Percentiles rank a stretch among this genome's conserved stretches.
Conservation (phyloP, 2,888 invertebrate genomes). For the Tetragonula carbonaria region DNA sequence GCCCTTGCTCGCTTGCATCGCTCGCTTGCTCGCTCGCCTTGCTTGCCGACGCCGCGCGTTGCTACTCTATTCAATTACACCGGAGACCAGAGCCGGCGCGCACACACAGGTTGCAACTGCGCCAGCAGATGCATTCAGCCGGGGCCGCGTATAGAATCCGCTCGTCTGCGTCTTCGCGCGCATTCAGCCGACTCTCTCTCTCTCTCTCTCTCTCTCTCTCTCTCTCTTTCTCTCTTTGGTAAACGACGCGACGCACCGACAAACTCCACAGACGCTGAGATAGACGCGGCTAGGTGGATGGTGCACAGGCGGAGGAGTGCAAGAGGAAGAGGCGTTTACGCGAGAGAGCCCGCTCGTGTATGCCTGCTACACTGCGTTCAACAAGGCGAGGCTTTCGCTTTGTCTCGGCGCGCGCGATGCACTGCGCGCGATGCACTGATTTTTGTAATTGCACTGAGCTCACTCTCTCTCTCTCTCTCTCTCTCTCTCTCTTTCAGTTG, state of each 20-base stretch:
- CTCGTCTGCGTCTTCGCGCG: slow-evolving; percentile 40
- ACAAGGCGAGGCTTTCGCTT: background rate
- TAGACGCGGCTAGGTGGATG: background rate
- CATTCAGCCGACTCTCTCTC: slow-evolving; percentile 34
- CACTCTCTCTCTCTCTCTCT: background rate
- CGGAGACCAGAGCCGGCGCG: slow-evolving; percentile 63
- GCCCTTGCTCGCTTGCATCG: background rate
- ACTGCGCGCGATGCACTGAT: background rate
- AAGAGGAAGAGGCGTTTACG: background rate
- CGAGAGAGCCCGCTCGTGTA: background rate
- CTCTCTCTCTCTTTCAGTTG: too few relatives aligned
- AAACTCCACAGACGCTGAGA: slow-evolving; percentile 34
- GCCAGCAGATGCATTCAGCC: slow-evolving; percentile 48
- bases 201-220: too few relatives aligned
- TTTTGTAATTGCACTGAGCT: background rate
- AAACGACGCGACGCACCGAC: slow-evolving; percentile 33
- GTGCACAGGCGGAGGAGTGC: too few relatives aligned
- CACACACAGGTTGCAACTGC: slow-evolving; percentile 56
- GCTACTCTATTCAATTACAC: slow-evolving; percentile 79
- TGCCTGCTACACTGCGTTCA: background rate
- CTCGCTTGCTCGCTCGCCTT: background rate
- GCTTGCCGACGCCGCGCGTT: slow-evolving; percentile 15
- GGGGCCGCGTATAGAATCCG: slow-evolving; percentile 26
- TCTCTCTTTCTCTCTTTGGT: background rate
- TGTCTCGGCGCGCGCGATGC: background rate